Evolutionary conservation across 2,113 vertebrate genomes (phyloP), one percentile per base, ranked within the genome.

Genomic region (Gallinago jamesoni): DNA sequence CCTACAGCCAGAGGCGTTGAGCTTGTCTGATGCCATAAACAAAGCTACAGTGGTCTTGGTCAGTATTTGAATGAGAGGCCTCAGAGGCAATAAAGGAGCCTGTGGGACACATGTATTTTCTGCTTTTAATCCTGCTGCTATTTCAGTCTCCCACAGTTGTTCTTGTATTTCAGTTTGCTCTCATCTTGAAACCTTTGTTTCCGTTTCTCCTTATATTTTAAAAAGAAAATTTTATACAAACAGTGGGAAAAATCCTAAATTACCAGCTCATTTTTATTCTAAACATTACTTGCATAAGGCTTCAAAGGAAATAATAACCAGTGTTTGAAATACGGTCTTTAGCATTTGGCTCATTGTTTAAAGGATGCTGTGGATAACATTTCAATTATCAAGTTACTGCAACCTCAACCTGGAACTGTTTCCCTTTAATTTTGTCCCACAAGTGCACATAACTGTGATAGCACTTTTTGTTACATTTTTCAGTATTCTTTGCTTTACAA

Each of bases 81-180:
- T 95, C 23, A 67, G 80, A 84, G 52, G 77, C 73, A 95, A 92
- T 90, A 84, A 96, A 56, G 69, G 37, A 91, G 14, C 25, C 76
- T 90, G 72, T 76, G 88, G 70, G 82, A 67, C 70, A 47, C 18
- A 6, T 66, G 14, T 63, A 28, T 60, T 91, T 94, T 88, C 78
- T 93, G 73, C 67, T 50, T 91, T 92, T 84, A 91, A 87, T 89
- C 57, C 76, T 94, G 45, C 80, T 95, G 52, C 62, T 90, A 63
- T 88, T 93, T 94, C 73, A 47, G 41, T 87, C 48, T 90, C 76
- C 87, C 56, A 21, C 85, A 95, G 53, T 93, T 93, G n/a, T 84
- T 90, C 76, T 94, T 93, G 35, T 64, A 78, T 87, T 93, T 90
- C 91, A 53, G 56, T 90, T 93, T 95, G 55, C 92, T 96, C 87